Percentiles rank a stretch among this genome's conserved stretches.
phyloP scores from a whole-genome alignment of 2,113 vertebrate species.

The Tachycineta bicolor region DNA sequence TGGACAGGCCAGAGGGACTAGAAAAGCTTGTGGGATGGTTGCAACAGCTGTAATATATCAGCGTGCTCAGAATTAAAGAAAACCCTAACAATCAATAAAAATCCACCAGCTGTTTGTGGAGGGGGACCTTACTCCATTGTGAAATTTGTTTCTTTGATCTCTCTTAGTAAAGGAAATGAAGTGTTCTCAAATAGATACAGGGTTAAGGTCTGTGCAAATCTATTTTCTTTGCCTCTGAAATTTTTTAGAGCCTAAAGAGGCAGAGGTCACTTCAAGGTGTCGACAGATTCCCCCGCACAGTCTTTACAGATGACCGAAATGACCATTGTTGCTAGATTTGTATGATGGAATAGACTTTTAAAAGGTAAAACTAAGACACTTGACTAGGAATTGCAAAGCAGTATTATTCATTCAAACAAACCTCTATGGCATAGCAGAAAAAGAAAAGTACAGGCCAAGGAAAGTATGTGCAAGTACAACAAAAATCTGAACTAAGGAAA shows the following conservation, averaged over 20 bases:
- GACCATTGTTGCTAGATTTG: neutral
- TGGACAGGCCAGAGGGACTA: neutral
- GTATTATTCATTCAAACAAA: neutral
- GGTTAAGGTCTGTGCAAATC: neutral
- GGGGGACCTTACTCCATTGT: neutral
- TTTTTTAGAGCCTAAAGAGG: neutral
- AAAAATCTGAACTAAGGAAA: neutral
- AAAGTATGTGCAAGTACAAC: neutral
- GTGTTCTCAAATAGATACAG: neutral
- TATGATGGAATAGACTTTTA: neutral
- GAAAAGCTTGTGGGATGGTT: neutral
- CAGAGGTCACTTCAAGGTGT: neutral
- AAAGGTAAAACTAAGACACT: neutral
- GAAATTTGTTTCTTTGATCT: neutral
- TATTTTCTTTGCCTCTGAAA: neutral
- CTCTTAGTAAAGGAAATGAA: neutral
- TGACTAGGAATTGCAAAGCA: neutral
- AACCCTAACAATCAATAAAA: accelerated
- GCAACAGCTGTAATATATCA: neutral
- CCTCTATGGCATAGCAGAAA: neutral
- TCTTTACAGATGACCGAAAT: neutral
- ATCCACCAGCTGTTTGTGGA: neutral
- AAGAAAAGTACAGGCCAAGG: neutral
- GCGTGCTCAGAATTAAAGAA: neutral
- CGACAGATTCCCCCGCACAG: neutral